A percentile compares a stretch with the other conserved stretches of the same genome.
These are phyloP conservation scores for Grammomys dolichurus DNA, from an alignment of 2,113 vertebrate genomes.

Conservation along the genomic window DNA sequence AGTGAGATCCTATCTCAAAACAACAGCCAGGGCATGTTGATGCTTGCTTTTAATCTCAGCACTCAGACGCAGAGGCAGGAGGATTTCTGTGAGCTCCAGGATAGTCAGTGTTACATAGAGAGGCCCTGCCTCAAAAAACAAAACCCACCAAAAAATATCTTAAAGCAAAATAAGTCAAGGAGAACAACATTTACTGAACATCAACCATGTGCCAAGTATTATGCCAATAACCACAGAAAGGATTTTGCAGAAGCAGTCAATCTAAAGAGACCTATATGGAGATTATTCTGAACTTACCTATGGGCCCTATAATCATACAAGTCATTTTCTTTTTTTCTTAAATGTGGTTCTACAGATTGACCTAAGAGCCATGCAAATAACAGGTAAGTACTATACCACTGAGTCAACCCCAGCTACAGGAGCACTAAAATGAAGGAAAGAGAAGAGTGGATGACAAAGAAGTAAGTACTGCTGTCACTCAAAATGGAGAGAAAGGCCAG, in stretches of 20 bases:
- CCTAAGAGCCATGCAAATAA: neutral
- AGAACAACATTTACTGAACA: conserved; percentile 46
- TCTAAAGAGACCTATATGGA: conserved; percentile 34
- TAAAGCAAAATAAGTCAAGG: conserved; percentile 45
- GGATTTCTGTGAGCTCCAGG: neutral
- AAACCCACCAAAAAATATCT: neutral
- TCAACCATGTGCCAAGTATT: neutral
- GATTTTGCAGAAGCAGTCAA: conserved; percentile 56
- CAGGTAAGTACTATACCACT: neutral
- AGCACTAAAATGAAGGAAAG: neutral
- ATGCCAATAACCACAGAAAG: neutral
- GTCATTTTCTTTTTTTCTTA: neutral
- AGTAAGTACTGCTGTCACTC: conserved; percentile 8
- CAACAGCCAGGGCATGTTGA: neutral
- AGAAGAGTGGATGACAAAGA: conserved; percentile 5
- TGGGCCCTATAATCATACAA: conserved; percentile 40
- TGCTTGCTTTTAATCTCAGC: neutral
- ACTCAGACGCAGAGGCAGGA: neutral
- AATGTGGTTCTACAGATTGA: neutral
- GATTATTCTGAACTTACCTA: conserved; percentile 50
- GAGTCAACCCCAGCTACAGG: neutral
- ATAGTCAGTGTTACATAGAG: neutral
- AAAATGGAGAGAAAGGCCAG: neutral
- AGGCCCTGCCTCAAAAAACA: neutral
- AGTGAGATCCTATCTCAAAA: neutral